phyloP scores from a whole-genome alignment of 2,888 invertebrate genomes.

The Clepsis dumicolana region DNA sequence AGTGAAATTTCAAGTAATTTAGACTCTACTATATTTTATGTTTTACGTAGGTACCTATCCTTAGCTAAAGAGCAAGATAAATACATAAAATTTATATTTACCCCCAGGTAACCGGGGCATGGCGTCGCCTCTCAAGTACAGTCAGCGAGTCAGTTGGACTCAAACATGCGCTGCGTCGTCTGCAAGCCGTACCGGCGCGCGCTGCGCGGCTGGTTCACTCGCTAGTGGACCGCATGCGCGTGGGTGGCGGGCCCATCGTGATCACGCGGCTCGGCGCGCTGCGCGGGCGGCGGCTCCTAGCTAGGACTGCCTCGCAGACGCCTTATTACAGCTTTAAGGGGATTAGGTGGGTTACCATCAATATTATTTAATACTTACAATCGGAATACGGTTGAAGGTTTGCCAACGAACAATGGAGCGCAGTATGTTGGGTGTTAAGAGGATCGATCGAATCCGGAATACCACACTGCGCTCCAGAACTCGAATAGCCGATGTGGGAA shows the following conservation, averaged over 20 bases:
- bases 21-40: too few relatives aligned
- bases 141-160: constrained; percentile 81
- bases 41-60: too few relatives aligned
- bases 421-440: too few relatives aligned
- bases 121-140: constrained; percentile 78
- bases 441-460: too few relatives aligned
- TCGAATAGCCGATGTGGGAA: too few relatives aligned
- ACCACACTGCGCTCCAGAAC: too few relatives aligned
- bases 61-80: too few relatives aligned
- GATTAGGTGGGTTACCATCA: constrained; percentile 70
- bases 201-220: constrained; percentile 81
- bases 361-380: too few relatives aligned
- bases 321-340: constrained; percentile 83
- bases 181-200: constrained; percentile 79
- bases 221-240: constrained; percentile 81
- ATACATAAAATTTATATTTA: neutral
- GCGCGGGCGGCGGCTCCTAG: constrained; percentile 74
- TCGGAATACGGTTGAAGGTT: too few relatives aligned
- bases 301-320: constrained; percentile 72
- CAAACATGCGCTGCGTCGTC: constrained; percentile 77
- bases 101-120: constrained; percentile 77
- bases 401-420: too few relatives aligned
- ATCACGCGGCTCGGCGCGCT: constrained; percentile 71
- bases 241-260: constrained; percentile 81
- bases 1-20: too few relatives aligned